phyloP scores from a whole-genome alignment of 1,140 invertebrate genomes.

The Drosophila nasuta region DNA sequence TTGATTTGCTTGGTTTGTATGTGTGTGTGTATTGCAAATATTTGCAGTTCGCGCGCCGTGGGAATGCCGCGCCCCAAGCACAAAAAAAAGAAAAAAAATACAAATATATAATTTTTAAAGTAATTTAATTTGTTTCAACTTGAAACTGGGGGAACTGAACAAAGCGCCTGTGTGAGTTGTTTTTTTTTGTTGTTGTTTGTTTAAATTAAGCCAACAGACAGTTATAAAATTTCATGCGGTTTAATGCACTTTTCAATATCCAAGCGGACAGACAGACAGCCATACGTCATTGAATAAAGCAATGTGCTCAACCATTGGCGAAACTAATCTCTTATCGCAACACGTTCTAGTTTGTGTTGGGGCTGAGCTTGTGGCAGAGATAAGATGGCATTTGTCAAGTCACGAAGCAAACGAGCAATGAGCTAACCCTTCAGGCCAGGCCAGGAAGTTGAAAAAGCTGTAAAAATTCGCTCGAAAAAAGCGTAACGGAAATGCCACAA shows the following conservation, averaged over 20 bases:
- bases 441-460: conserved; percentile 67
- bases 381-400: conserved; percentile 61
- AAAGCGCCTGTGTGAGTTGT: conserved; percentile 29
- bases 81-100: conserved; percentile 4
- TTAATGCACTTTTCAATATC: conserved; percentile 24
- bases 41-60: conserved; percentile 63
- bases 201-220: conserved; percentile 71
- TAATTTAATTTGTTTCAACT: conserved; percentile 76
- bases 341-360: conserved; percentile 11
- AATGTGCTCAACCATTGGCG: not conserved
- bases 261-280: not conserved
- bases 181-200: conserved; percentile 18
- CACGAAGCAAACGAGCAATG: conserved; percentile 50
- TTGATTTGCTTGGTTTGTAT: conserved; percentile 33
- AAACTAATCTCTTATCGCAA: conserved; percentile 27
- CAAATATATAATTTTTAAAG: conserved; percentile 42
- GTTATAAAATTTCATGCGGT: conserved; percentile 45
- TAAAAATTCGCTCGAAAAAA: conserved; percentile 37
- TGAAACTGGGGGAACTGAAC: conserved; percentile 33
- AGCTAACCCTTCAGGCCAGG: conserved; percentile 34
- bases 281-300: conserved; percentile 3
- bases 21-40: conserved; percentile 51
- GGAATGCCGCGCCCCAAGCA: conserved; percentile 67
- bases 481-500: conserved; percentile 74
- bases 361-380: conserved; percentile 51